These are phyloP conservation scores for Epistrophella euchroma DNA, from an alignment of 2,888 invertebrate genomes.

Conservation along the genomic window DNA sequence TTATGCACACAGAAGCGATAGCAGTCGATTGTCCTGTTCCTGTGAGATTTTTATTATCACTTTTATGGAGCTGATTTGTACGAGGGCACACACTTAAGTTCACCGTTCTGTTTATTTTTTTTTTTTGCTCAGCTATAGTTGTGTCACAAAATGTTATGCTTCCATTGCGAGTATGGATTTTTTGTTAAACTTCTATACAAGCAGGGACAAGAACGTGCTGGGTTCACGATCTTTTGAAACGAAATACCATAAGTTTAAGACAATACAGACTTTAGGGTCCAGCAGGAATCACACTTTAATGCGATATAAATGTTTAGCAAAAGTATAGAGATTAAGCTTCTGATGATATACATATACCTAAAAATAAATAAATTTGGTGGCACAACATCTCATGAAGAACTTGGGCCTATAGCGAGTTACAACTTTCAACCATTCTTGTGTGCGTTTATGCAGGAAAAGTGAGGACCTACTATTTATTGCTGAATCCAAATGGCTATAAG, in stretches of 20 bases:
- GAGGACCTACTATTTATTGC: no score
- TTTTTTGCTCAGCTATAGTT: constrained; percentile 22
- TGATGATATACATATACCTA: no score
- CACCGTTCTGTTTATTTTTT: constrained; percentile 6
- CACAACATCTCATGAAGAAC: no score
- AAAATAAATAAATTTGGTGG: no score
- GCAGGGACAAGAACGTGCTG: constrained; percentile 43
- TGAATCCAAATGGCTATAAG: no score
- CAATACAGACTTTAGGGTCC: background rate
- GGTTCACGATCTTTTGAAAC: constrained; percentile 43
- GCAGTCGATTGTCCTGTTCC: constrained; percentile 47
- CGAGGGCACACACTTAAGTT: constrained; percentile 21
- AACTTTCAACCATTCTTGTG: no score
- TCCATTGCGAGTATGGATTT: constrained; percentile 27
- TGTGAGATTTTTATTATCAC: constrained; percentile 62
- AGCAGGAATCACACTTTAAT: background rate
- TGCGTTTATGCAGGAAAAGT: no score
- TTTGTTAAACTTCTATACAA: constrained; percentile 26
- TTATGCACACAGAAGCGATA: constrained; percentile 47
- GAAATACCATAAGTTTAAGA: background rate
- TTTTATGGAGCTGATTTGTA: constrained; percentile 63
- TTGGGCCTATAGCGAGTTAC: no score
- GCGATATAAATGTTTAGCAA: no score
- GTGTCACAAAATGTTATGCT: constrained; percentile 37
- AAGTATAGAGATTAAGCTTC: no score